phyloP scores from a whole-genome alignment of 2,113 vertebrate genomes.

The Pomatostomus ruficeps region DNA sequence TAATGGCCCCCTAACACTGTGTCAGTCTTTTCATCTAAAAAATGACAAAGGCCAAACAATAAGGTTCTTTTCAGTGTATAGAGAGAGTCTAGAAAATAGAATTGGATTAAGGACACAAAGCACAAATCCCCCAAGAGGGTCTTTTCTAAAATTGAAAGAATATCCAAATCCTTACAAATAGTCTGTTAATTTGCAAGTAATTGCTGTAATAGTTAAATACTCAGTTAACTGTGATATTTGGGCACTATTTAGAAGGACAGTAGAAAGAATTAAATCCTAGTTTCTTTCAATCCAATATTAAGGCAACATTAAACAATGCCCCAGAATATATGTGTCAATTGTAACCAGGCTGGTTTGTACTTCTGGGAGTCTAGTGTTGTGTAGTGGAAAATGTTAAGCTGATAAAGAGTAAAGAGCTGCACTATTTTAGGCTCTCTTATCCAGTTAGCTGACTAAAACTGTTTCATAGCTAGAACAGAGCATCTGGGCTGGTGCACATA shows the following conservation, averaged over 20 bases:
- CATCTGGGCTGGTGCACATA: slow-evolving; percentile 48
- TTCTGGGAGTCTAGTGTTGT: not conserved
- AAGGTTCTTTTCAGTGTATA: not conserved
- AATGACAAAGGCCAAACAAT: not conserved
- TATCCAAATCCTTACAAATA: not conserved
- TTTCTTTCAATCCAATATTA: not conserved
- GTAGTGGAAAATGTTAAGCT: slow-evolving; percentile 65
- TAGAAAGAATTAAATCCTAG: not conserved
- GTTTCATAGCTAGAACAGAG: slow-evolving; percentile 60
- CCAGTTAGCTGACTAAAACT: slow-evolving; percentile 68
- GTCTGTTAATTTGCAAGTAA: not conserved
- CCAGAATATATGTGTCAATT: not conserved
- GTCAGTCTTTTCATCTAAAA: not conserved
- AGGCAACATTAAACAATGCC: not conserved
- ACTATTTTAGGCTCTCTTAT: slow-evolving; percentile 71
- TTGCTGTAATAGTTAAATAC: not conserved
- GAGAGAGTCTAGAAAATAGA: not conserved
- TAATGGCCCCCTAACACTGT: not conserved
- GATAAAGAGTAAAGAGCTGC: slow-evolving; percentile 62
- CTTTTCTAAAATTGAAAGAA: not conserved
- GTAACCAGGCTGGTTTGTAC: slow-evolving; percentile 17
- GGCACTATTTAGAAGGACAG: not conserved
- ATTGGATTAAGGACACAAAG: not conserved
- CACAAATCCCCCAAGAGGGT: not conserved
- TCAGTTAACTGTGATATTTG: not conserved